Evolutionary conservation across 2,797 vertebrate genomes (phyloP).

Genomic region (Salarias fasciatus): DNA sequence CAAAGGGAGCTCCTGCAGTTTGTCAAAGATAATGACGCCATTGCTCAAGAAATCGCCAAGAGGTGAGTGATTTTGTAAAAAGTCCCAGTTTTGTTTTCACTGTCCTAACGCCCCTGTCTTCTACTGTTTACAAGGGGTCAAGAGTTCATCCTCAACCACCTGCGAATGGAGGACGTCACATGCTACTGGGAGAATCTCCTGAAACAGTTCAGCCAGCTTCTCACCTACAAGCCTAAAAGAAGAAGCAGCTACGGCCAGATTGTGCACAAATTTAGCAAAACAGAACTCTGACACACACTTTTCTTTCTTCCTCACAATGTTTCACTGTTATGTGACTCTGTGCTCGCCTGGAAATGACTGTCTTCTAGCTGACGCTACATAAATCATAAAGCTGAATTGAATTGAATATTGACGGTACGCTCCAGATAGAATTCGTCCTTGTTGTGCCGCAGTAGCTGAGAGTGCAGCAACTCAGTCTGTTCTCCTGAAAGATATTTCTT

Average conservation of each 20-base stretch:
- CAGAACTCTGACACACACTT: slow-evolving; percentile 89
- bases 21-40: slow-evolving; percentile 90
- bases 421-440: no score
- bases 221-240: slow-evolving; percentile 89
- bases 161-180: slow-evolving; percentile 91
- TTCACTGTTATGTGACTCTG: no score
- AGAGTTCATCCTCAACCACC: slow-evolving; percentile 89
- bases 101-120: background rate
- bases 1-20: slow-evolving; percentile 91
- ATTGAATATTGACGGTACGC: no score
- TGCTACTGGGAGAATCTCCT: slow-evolving; percentile 96
- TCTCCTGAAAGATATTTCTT: no score
- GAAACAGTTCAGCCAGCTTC: slow-evolving; percentile 85
- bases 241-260: slow-evolving; percentile 85
- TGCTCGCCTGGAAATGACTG: no score
- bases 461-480: no score
- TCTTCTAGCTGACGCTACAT: no score
- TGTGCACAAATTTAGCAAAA: slow-evolving; percentile 75
- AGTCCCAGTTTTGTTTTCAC: no score
- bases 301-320: no score
- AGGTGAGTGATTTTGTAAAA: slow-evolving; percentile 79
- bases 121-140: slow-evolving; percentile 82
- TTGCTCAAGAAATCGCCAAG: slow-evolving; percentile 88
- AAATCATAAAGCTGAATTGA: no score
- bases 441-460: no score